These are phyloP conservation scores for Suricata suricatta DNA, from an alignment of 2,113 vertebrate genomes.

Conservation along the genomic window DNA sequence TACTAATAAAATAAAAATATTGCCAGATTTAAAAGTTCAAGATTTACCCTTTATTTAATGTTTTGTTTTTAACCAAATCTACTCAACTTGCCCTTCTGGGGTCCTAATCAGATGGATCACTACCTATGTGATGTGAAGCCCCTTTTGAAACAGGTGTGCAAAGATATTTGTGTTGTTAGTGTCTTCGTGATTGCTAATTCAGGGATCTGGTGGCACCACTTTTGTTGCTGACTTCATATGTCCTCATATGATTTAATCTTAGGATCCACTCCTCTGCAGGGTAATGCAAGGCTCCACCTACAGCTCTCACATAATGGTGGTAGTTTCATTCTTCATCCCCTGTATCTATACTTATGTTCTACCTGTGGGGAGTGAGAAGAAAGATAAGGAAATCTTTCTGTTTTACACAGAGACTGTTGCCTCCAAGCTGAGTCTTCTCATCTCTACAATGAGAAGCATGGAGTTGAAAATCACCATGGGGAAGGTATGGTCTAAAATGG, in stretches of 20 bases:
- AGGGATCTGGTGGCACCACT: neutral
- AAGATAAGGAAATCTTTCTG: neutral
- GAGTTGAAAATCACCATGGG: neutral
- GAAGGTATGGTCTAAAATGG: neutral
- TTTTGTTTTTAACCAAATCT: neutral
- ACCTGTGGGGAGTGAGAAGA: neutral
- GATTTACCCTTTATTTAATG: neutral
- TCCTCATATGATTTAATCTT: neutral
- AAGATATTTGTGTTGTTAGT: neutral
- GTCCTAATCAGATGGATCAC: constrained; percentile 26
- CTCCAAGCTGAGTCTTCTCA: neutral
- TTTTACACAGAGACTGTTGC: neutral
- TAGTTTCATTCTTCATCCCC: neutral
- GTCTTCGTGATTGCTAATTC: constrained; percentile 37
- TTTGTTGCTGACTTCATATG: no score
- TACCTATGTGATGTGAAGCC: constrained; percentile 51
- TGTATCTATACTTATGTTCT: neutral
- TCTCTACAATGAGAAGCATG: neutral
- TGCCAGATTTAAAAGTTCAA: neutral
- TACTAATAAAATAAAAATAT: neutral
- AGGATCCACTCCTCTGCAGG: constrained; percentile 2
- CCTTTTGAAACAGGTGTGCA: constrained; percentile 16
- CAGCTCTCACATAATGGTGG: constrained; percentile 12
- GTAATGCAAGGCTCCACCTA: constrained; percentile 40
- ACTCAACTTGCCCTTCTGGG: constrained; percentile 3